These are phyloP conservation scores for Lasioglossum vierecki DNA, from an alignment of 2,888 invertebrate species.

Conservation along the genomic window DNA sequence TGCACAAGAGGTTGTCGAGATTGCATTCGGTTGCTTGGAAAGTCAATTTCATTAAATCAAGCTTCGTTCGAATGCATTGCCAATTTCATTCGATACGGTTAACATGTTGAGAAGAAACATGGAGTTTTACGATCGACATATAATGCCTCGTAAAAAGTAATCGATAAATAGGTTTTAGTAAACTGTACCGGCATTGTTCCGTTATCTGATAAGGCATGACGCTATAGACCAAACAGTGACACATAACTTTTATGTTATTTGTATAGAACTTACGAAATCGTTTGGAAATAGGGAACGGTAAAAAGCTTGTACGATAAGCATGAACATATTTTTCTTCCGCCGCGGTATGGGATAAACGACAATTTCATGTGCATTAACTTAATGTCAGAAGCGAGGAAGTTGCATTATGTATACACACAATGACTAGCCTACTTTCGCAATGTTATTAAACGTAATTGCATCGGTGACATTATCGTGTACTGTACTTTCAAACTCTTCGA, in stretches of 20 bases:
- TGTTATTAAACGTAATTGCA: neutral
- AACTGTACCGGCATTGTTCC: accelerated
- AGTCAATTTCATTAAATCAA: too few relatives aligned
- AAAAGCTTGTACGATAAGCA: too few relatives aligned
- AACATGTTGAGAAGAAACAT: too few relatives aligned
- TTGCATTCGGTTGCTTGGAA: too few relatives aligned
- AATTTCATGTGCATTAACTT: neutral
- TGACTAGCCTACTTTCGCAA: neutral
- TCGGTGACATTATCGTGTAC: neutral
- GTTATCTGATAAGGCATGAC: neutral
- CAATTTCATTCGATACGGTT: too few relatives aligned
- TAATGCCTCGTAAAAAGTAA: neutral
- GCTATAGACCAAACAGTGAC: neutral
- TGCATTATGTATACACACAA: neutral
- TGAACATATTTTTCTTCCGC: neutral
- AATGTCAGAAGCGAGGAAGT: neutral
- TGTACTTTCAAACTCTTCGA: neutral
- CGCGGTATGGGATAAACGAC: neutral
- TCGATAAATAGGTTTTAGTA: neutral
- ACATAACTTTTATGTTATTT: neutral
- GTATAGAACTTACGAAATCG: too few relatives aligned
- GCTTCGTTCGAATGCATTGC: too few relatives aligned
- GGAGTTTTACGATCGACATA: too few relatives aligned
- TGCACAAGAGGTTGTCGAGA: too few relatives aligned
- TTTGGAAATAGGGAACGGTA: too few relatives aligned